Evolutionary conservation across 2,113 vertebrate genomes (phyloP).

Genomic region (Epinephelus cyanopodus): DNA sequence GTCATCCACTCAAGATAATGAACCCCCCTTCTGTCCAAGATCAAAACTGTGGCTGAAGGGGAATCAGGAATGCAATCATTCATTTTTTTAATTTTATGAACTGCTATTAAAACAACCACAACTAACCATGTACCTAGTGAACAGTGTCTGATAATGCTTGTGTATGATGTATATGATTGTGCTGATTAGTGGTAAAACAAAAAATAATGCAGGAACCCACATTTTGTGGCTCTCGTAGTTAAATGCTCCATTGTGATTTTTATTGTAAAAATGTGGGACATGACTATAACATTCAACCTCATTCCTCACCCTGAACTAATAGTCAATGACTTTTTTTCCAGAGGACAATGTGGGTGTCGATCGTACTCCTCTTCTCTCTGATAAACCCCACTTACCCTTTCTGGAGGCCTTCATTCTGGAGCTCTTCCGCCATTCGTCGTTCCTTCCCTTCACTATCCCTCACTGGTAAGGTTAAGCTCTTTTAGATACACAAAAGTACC

Average conservation of each 20-base stretch:
- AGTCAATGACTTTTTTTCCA: constrained; percentile 58
- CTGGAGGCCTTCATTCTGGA: constrained; percentile 94
- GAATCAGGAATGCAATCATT: background rate
- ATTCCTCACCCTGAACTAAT: background rate
- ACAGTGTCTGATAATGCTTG: too few relatives aligned
- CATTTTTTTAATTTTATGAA: background rate
- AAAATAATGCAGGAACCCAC: background rate
- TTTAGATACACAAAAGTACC: background rate
- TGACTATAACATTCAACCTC: too few relatives aligned
- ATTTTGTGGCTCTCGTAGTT: background rate
- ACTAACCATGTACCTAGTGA: too few relatives aligned
- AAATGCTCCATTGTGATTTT: background rate
- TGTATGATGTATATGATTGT: too few relatives aligned
- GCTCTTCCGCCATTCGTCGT: constrained; percentile 91
- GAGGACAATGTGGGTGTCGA: constrained; percentile 86
- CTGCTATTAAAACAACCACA: background rate
- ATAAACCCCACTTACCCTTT: constrained; percentile 84
- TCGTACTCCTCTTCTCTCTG: constrained; percentile 84
- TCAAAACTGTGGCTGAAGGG: background rate
- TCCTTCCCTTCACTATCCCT: constrained; percentile 93
- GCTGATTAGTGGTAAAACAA: too few relatives aligned
- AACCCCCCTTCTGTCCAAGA: too few relatives aligned
- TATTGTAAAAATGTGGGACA: background rate
- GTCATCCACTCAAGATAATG: background rate
- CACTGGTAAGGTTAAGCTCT: constrained; percentile 87